A percentile compares a stretch with the other conserved stretches of the same genome.
Evolutionary conservation across 2,888 invertebrate genomes (phyloP).

Genomic region (Exephanes ischioxanthus): DNA sequence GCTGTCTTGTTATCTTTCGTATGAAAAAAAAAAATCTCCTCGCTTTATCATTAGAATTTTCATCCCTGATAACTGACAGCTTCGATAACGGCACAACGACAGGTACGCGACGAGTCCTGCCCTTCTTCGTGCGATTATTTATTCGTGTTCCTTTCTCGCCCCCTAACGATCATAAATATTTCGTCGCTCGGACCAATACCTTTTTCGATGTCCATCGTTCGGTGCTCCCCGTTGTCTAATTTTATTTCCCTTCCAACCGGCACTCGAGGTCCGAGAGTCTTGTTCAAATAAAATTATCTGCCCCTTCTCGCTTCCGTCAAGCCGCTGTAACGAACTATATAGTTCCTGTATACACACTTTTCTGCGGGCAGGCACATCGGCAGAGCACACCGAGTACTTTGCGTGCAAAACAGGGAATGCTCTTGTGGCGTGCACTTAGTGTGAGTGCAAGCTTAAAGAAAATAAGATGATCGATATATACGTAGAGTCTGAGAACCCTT

Average conservation of each 20-base stretch:
- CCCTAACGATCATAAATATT: background rate
- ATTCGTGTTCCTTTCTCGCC: background rate
- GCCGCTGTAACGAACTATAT: background rate
- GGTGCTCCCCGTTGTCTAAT: background rate
- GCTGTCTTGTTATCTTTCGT: background rate
- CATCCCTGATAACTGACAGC: background rate
- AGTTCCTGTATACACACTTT: conserved; percentile 21
- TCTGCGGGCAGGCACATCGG: background rate
- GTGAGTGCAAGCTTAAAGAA: conserved; percentile 17
- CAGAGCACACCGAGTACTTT: conserved; percentile 12
- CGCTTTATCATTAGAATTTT: background rate
- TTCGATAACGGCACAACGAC: background rate
- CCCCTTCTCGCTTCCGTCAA: background rate
- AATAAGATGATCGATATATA: conserved; percentile 40
- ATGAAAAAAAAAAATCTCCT: background rate
- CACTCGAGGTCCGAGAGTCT: background rate
- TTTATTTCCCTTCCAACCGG: background rate
- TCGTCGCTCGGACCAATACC: background rate
- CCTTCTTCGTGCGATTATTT: conserved; percentile 4
- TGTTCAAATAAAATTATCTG: background rate
- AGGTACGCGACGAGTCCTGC: background rate
- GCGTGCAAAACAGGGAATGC: conserved; percentile 52
- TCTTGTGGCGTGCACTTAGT: conserved; percentile 43
- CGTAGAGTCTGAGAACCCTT: conserved; percentile 30
- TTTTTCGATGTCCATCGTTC: background rate